Evolutionary conservation across 2,888 invertebrate species (phyloP).

Genomic region (Oscheius sp.): DNA sequence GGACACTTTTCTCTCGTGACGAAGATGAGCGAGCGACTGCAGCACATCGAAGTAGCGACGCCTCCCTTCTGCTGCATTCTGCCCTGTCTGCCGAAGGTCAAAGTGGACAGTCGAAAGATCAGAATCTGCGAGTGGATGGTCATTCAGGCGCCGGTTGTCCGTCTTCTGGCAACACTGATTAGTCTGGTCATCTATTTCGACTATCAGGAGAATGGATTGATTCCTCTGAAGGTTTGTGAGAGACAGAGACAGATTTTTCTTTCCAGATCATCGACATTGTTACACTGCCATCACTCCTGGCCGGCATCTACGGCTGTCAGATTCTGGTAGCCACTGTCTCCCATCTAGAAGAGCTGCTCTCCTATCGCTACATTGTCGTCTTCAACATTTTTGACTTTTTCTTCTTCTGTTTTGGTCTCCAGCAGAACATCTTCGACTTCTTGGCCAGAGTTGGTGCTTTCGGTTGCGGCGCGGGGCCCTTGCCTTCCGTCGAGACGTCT

Average conservation of each 20-base stretch:
- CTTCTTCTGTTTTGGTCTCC: conserved; percentile 63
- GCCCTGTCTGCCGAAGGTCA: conserved; percentile 69
- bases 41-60: conserved; percentile 60
- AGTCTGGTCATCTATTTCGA: conserved; percentile 70
- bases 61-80: conserved; percentile 72
- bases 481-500: conserved; percentile 56
- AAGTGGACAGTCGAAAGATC: conserved; percentile 63
- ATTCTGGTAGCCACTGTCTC: conserved; percentile 70
- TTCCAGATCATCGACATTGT: conserved; percentile 62
- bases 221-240: conserved; percentile 57
- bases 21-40: conserved; percentile 53
- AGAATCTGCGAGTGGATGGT: conserved; percentile 68
- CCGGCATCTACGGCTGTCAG: conserved; percentile 71
- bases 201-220: conserved; percentile 62
- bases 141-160: conserved; percentile 64
- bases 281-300: conserved; percentile 66
- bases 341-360: conserved; percentile 65
- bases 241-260: too few species aligned
- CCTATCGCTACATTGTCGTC: conserved; percentile 66
- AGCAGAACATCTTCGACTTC: conserved; percentile 70
- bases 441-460: conserved; percentile 62
- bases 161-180: conserved; percentile 65
- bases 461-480: conserved; percentile 51
- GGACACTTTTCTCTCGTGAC: conserved; percentile 60
- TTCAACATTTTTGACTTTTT: conserved; percentile 57